Evolutionary conservation across 2,113 vertebrate species (phyloP).

Genomic region (Dolichotis patagonum): DNA sequence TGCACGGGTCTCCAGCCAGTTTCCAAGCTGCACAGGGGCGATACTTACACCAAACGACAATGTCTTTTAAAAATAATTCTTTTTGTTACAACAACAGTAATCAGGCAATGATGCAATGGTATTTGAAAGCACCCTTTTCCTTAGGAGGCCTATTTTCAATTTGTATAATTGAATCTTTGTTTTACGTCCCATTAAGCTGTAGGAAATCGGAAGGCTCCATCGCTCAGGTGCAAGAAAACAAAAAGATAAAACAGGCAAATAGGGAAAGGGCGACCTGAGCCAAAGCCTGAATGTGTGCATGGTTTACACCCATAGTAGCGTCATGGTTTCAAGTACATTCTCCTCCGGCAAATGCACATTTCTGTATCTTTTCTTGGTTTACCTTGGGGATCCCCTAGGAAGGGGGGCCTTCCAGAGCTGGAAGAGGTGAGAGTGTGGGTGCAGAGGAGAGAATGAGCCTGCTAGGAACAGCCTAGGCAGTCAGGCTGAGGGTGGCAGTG

Average conservation of each 20-base stretch:
- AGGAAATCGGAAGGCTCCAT: background rate
- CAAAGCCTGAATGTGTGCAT: background rate
- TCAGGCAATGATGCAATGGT: slow-evolving; percentile 7
- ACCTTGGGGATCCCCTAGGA: rapidly evolving
- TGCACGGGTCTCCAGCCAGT: background rate
- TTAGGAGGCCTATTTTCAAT: slow-evolving; percentile 12
- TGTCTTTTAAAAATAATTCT: background rate
- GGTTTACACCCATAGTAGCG: background rate
- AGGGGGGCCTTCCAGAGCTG: background rate
- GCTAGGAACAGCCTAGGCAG: background rate
- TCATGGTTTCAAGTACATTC: background rate
- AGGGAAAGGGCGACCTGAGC: background rate
- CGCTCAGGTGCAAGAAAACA: slow-evolving; percentile 20
- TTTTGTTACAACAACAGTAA: background rate
- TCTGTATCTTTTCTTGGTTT: background rate
- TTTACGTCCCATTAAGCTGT: slow-evolving; percentile 41
- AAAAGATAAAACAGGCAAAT: background rate
- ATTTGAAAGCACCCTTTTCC: slow-evolving; percentile 36
- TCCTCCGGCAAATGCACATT: background rate
- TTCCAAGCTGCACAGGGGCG: background rate
- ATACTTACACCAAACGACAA: background rate
- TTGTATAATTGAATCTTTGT: slow-evolving; percentile 47
- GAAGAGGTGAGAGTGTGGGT: background rate
- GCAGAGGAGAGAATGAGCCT: background rate
- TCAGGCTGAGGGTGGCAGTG: no score